phyloP scores from a whole-genome alignment of 2,797 vertebrate genomes.

The Vireo griseus region DNA sequence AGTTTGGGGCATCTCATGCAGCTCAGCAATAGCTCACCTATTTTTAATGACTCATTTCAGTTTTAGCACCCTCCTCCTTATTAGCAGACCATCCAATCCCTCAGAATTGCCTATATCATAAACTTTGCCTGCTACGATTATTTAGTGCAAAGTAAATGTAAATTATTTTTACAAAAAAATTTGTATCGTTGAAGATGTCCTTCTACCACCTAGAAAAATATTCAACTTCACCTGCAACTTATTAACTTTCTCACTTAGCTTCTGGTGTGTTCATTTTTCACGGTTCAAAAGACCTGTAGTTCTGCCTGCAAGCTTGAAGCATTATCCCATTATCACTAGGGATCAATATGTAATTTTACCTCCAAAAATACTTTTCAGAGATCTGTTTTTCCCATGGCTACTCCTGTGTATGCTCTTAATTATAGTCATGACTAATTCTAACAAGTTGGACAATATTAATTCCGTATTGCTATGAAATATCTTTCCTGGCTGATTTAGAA shows the following conservation, averaged over 20 bases:
- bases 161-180: not conserved
- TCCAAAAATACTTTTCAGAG: constrained; percentile 23
- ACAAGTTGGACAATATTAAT: constrained; percentile 9
- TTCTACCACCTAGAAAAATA: not conserved
- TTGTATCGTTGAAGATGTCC: not conserved
- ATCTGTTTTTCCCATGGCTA: constrained; percentile 6
- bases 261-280: constrained; percentile 21
- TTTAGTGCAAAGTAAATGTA: not conserved
- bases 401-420: constrained; percentile 28
- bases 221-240: not conserved
- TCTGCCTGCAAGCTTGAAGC: constrained; percentile 4
- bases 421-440: constrained; percentile 40
- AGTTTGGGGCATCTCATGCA: not conserved
- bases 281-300: not conserved
- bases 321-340: constrained; percentile 42
- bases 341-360: constrained; percentile 55
- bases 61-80: not conserved
- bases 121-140: not conserved
- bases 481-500: constrained; percentile 8
- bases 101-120: not conserved
- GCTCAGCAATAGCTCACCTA: not conserved
- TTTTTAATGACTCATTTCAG: not conserved
- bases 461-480: not conserved
- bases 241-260: not conserved
- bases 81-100: not conserved